phyloP scores from a whole-genome alignment of 2,113 vertebrate genomes.

The Aythya baeri region DNA sequence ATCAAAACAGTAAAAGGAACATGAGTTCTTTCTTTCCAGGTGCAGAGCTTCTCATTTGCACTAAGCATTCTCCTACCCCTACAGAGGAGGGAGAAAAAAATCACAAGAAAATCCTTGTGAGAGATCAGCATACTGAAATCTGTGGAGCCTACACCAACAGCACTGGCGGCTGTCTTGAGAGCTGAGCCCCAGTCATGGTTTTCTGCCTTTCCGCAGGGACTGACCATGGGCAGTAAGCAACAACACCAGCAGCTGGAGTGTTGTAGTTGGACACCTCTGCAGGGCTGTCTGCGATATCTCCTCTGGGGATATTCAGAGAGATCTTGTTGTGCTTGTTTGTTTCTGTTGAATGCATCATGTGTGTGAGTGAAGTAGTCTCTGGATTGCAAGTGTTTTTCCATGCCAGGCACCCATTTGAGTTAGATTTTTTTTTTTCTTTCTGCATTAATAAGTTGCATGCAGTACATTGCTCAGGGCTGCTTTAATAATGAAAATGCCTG shows the following conservation, averaged over 20 bases:
- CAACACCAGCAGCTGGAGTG: background rate
- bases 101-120: background rate
- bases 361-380: rapidly evolving
- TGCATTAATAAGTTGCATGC: background rate
- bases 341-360: background rate
- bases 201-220: background rate
- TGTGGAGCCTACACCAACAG: background rate
- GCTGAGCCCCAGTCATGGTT: background rate
- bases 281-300: background rate
- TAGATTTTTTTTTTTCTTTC: background rate
- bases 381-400: background rate
- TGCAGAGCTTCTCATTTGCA: background rate
- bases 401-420: background rate
- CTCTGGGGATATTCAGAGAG: background rate
- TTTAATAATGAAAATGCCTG: background rate
- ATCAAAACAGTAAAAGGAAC: background rate
- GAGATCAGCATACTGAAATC: background rate
- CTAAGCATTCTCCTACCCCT: background rate
- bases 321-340: rapidly evolving
- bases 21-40: background rate
- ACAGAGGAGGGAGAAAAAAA: background rate
- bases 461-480: background rate
- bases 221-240: background rate
- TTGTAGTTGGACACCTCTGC: background rate
- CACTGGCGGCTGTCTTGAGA: background rate